These are phyloP conservation scores for Agrotis segetum DNA, from an alignment of 2,888 invertebrate species.

Conservation along the genomic window DNA sequence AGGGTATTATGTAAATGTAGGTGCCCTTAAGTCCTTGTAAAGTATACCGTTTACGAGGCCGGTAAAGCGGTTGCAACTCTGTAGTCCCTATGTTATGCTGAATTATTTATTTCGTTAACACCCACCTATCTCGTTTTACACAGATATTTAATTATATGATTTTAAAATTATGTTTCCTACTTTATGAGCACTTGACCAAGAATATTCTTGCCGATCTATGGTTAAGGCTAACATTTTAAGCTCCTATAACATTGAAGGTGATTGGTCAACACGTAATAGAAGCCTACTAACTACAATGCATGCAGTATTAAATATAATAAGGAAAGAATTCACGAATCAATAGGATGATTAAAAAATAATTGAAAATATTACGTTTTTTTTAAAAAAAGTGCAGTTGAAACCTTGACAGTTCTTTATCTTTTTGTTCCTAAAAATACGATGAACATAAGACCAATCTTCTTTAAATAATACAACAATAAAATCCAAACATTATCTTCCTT, in stretches of 20 bases:
- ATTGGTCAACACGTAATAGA: not conserved
- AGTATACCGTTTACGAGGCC: constrained; percentile 53
- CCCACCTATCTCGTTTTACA: constrained; percentile 16
- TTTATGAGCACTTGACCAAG: not conserved
- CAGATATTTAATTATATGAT: constrained; percentile 25
- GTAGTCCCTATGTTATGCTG: constrained; percentile 46
- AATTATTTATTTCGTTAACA: constrained; percentile 53
- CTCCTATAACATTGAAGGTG: not conserved
- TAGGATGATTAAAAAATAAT: not conserved
- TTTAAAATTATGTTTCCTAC: constrained; percentile 34
- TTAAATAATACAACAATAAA: constrained; percentile 18
- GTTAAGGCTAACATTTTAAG: not conserved
- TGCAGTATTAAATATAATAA: not conserved
- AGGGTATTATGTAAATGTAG: constrained; percentile 57
- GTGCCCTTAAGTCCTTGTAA: constrained; percentile 60
- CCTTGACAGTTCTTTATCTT: not conserved
- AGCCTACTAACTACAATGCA: not conserved
- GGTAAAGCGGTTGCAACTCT: constrained; percentile 57
- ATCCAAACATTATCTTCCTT: constrained; percentile 16
- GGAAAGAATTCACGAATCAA: not conserved
- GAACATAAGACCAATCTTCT: constrained; percentile 4
- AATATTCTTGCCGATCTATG: not conserved
- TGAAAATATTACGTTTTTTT: not conserved
- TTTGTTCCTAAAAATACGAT: constrained; percentile 6
- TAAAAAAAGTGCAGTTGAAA: not conserved